Evolutionary conservation across 2,888 invertebrate genomes (phyloP), one percentile per base, ranked within the genome.

Genomic region (Apantesis nais): DNA sequence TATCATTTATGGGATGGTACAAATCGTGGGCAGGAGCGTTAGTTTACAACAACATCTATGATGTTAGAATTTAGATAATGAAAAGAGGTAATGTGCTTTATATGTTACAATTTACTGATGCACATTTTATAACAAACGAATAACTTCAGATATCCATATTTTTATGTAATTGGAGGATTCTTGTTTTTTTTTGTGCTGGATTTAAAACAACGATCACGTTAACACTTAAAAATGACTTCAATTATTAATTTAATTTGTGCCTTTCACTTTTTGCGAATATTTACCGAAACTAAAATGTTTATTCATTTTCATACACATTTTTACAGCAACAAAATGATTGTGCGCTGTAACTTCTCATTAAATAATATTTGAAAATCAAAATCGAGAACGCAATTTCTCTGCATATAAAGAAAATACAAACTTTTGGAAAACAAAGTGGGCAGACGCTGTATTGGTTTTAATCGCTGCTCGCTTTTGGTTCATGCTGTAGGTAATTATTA

Each of bases 1-100:
- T 89, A 91, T 92, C 89, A 89, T 91, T 92, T 88, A 90, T 85
- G 81, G 83, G 78, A 71, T 82, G 89, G 87, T 73, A 52, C 79
- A 88, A 89, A 79, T 74, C 76, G 76, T 70, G 67, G 81, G 91
- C 89, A 86, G 60, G 5, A 80, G 89, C 85, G 87, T 71, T 78
- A 19, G 31, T 62, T 37, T 48, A 55, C 16, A 16, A 25, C 5
- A 16, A 37, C 34, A 37, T 37, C 34, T 34, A 22, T 16, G n/a
- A 37, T 58, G 29, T 58, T 16, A 16, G 29, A 16, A 16, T 8
- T 29, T 58, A 58, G 25, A 14, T 25, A 14, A 14, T 29, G 29
- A 55, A 48, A 48, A 1, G 0, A 48, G 22, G 48, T 48, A 22
- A 8, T 48, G 8, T 48, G 8, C 8, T 48, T 19, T n/a, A 9